Evolutionary conservation across 2,888 invertebrate species (phyloP).

Genomic region (Agrochola circellaris): DNA sequence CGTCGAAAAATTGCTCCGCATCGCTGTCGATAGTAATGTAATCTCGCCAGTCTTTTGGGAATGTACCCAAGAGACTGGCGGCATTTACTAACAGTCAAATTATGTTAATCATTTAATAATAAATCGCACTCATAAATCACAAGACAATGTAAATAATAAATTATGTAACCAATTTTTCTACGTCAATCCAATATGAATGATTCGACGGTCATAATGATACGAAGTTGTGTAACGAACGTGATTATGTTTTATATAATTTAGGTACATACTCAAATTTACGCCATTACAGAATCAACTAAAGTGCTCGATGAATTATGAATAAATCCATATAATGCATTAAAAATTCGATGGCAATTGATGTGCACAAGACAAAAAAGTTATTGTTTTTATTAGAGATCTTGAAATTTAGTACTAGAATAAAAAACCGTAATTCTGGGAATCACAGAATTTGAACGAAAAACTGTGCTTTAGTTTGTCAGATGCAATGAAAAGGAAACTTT

Average conservation of each 20-base stretch:
- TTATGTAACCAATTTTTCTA: conserved; percentile 12
- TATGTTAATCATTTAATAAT: conserved; percentile 24
- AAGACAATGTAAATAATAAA: conserved; percentile 1
- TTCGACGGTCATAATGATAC: neutral
- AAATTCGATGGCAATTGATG: neutral
- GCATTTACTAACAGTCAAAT: neutral
- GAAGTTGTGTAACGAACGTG: neutral
- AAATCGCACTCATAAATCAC: conserved; percentile 15
- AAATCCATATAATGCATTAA: conserved; percentile 8
- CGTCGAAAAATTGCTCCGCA: too few relatives aligned
- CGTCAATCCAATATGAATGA: conserved; percentile 3
- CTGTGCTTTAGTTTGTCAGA: neutral
- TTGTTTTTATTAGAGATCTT: neutral
- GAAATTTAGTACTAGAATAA: too few relatives aligned
- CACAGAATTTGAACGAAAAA: neutral
- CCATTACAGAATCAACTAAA: neutral
- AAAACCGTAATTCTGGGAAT: too few relatives aligned
- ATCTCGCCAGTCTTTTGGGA: too few relatives aligned
- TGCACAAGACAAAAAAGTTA: neutral
- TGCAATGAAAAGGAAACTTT: neutral
- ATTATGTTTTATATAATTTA: neutral
- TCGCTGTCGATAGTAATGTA: too few relatives aligned
- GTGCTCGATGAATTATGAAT: conserved; percentile 18
- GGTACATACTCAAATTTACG: neutral
- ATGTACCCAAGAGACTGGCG: too few relatives aligned